These are phyloP conservation scores for Poeciliopsis turneri DNA, from an alignment of 2,797 vertebrate species.

Conservation along the genomic window DNA sequence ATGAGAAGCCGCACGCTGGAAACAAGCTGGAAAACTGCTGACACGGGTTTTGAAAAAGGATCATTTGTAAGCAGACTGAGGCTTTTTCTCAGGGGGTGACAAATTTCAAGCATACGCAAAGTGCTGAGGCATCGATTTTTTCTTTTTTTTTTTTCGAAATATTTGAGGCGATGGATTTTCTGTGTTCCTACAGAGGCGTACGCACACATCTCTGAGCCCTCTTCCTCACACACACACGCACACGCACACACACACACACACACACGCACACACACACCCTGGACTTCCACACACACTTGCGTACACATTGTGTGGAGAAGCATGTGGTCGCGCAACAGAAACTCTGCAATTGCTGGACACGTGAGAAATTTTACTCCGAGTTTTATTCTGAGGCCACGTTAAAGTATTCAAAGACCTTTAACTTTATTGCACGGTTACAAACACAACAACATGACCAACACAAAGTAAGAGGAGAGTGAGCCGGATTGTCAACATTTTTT, in stretches of 20 bases:
- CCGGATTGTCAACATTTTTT: no score
- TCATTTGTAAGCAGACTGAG: conserved; percentile 43
- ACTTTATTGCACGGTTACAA: background rate
- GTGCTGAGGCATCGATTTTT: conserved; percentile 52
- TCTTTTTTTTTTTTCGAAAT: background rate
- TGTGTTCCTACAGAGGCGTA: conserved; percentile 17
- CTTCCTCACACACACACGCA: background rate
- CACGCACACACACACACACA: background rate
- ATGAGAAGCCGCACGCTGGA: conserved; percentile 53
- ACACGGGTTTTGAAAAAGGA: conserved; percentile 43
- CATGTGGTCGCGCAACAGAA: background rate
- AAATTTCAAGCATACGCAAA: conserved; percentile 65
- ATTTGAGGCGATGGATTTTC: conserved; percentile 36
- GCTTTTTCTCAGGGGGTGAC: conserved; percentile 64
- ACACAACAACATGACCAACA: background rate
- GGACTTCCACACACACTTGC: background rate
- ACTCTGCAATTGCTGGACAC: background rate
- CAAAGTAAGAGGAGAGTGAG: background rate
- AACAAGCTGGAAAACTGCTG: conserved; percentile 57
- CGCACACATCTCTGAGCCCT: conserved; percentile 9
- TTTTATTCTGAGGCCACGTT: background rate
- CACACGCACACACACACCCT: no score
- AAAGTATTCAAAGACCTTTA: background rate
- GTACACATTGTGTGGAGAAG: background rate
- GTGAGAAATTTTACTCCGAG: background rate